Conservation (phyloP, 2,888 invertebrate genomes). For the Buathra laborator region DNA sequence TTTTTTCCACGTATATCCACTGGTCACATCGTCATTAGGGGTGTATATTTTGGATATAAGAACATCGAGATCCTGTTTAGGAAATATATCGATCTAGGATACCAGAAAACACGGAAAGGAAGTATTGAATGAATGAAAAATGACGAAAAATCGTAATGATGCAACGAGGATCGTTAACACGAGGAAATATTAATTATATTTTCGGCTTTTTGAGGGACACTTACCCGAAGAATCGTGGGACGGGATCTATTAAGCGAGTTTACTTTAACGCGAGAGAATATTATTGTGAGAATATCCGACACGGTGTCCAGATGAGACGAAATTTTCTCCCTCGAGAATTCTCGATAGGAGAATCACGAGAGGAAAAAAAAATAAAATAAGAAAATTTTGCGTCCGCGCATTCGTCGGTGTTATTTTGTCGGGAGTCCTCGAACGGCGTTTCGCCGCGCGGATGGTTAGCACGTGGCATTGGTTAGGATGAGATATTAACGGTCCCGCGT, state of each 20-base stretch:
- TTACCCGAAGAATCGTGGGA: constrained; percentile 21
- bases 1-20: not conserved
- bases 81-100: not conserved
- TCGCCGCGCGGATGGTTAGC: constrained; percentile 72
- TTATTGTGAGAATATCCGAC: constrained; percentile 57
- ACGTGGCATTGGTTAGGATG: constrained; percentile 75
- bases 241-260: constrained; percentile 48
- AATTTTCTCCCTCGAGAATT: constrained; percentile 51
- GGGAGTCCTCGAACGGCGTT: constrained; percentile 60
- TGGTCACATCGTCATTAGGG: too few species aligned
- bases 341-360: constrained; percentile 45
- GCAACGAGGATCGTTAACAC: constrained; percentile 40
- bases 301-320: constrained; percentile 55
- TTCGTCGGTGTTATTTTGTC: constrained; percentile 26
- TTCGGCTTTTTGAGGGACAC: constrained; percentile 12
- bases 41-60: not conserved
- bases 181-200: constrained; percentile 55
- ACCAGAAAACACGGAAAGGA: not conserved
- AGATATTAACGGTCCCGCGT: constrained; percentile 70
- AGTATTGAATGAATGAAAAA: constrained; percentile 52
- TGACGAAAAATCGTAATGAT: constrained; percentile 14
- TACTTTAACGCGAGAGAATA: constrained; percentile 48
- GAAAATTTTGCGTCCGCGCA: constrained; percentile 53
- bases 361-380: constrained; percentile 36
- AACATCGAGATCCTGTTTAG: not conserved